Base-by-base conservation (phyloP, 2,797 vertebrate genomes). In the Florisuga fusca region DNA sequence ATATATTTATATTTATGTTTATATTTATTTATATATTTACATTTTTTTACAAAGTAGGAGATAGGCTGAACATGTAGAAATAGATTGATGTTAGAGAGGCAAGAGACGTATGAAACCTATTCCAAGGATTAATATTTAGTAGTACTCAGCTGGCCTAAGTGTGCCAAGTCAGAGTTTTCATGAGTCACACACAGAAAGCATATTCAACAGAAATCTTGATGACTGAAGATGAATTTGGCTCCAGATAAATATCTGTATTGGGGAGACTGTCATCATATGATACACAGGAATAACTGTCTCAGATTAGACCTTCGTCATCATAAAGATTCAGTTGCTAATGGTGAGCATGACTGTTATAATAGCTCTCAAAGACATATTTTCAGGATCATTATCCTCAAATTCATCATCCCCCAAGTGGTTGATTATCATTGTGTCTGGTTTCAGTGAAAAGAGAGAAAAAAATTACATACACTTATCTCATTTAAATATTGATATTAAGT, bases 401-500 rank as follows among this genome's bases (percentile, higher is more conserved):
- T 62, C 63, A 68, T 67, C 31, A 84, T 78, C 8, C 20, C 34
- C 12, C 10, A 63, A 53, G 38, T 16, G 46, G 57, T 1, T 87
- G 67, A 69, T 95, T 66, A 76, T 73, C 36, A 58, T 27, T 69
- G 18, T 79, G 48, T 71, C 75, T 72, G 31, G 8, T 61, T 84
- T 91, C 87, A 87, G 23, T 66, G 68, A 87, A 66, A 59, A 85
- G 16, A 41, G 10, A 84, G n/a, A 58, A 86, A 68, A 71, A 3
- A 90, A 79, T 54, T 76, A 46, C 12, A 57, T 38, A 10, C n/a
- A 55, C 10, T 76, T 82, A 64, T 45, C 15, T 22, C 17, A 36
- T 55, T 82, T 62, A 79, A 91, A 87, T 89, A 84, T 67, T 87
- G 26, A 27, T 71, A 68, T 90, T 78, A 93, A 77, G 16, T 84